Conservation (phyloP, 2,888 invertebrate genomes). For the Blastobasis adustella region DNA sequence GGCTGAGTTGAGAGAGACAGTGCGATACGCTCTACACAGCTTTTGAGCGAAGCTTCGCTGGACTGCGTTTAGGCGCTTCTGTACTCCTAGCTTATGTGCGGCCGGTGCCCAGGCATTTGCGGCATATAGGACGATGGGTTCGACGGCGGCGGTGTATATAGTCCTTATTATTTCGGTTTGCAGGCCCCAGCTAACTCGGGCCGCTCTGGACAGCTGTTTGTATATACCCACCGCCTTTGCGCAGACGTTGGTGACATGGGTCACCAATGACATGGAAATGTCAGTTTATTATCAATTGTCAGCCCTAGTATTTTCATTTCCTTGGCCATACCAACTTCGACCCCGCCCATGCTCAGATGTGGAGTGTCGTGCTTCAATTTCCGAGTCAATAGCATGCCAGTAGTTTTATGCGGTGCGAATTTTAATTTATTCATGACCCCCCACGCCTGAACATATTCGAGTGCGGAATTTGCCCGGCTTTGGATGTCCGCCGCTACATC, state of each 20-base stretch:
- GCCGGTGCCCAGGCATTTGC: neutral
- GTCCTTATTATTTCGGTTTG: neutral
- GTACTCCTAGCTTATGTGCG: neutral
- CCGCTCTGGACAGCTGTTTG: neutral
- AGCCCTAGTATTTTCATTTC: neutral
- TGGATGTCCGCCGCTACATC: neutral
- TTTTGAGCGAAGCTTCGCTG: neutral
- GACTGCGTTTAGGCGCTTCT: neutral
- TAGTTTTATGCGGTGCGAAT: conserved; percentile 1
- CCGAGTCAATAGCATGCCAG: neutral
- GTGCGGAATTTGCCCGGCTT: neutral
- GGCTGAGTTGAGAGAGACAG: conserved; percentile 1
- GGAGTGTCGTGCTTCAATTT: neutral
- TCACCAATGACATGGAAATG: too few relatives aligned
- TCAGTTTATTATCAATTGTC: neutral
- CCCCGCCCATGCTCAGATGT: neutral
- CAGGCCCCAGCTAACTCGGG: neutral
- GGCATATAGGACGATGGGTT: conserved; percentile 1
- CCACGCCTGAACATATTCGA: neutral
- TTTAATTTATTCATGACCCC: neutral
- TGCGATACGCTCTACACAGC: conserved; percentile 2
- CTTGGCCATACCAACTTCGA: neutral
- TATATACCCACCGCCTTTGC: neutral
- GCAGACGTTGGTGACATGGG: neutral
- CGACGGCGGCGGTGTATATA: neutral